Evolutionary conservation across 2,113 vertebrate species (phyloP).

Genomic region (Anarrhichthys ocellatus): DNA sequence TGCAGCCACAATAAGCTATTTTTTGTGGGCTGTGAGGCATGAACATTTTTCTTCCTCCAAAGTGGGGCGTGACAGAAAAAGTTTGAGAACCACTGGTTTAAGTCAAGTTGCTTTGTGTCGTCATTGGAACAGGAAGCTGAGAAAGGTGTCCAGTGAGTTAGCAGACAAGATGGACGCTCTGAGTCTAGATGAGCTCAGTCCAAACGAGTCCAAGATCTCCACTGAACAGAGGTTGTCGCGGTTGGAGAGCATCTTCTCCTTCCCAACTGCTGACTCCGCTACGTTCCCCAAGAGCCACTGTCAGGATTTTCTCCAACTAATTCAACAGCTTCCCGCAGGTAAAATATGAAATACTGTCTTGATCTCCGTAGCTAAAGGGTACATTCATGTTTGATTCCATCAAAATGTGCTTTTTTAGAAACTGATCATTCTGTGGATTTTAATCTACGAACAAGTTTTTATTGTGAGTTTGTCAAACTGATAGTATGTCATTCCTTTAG

Average conservation of each 20-base stretch:
- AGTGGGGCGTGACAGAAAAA: no score
- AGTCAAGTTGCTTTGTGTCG: background rate
- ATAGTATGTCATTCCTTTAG: background rate
- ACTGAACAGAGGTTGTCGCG: slow-evolving; percentile 69
- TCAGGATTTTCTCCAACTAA: slow-evolving; percentile 80
- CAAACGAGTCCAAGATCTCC: background rate
- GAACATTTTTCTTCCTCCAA: no score
- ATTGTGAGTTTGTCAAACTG: background rate
- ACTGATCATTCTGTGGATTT: background rate
- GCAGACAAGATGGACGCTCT: slow-evolving; percentile 81
- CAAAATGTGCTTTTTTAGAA: background rate
- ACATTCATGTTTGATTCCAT: background rate
- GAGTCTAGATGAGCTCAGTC: slow-evolving; percentile 77
- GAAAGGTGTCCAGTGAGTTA: slow-evolving; percentile 78
- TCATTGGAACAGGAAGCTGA: slow-evolving; percentile 83
- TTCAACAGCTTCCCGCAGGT: slow-evolving; percentile 87
- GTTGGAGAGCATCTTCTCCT: slow-evolving; percentile 86
- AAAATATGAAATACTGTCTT: background rate
- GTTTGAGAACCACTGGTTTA: no score
- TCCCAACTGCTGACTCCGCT: slow-evolving; percentile 69
- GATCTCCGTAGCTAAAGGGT: background rate
- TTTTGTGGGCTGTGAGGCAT: no score
- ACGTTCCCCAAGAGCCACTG: slow-evolving; percentile 75
- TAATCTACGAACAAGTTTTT: background rate
- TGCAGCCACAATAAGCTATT: no score